These are phyloP conservation scores for Atta cephalotes DNA, from an alignment of 1,140 invertebrate species.

Conservation along the genomic window DNA sequence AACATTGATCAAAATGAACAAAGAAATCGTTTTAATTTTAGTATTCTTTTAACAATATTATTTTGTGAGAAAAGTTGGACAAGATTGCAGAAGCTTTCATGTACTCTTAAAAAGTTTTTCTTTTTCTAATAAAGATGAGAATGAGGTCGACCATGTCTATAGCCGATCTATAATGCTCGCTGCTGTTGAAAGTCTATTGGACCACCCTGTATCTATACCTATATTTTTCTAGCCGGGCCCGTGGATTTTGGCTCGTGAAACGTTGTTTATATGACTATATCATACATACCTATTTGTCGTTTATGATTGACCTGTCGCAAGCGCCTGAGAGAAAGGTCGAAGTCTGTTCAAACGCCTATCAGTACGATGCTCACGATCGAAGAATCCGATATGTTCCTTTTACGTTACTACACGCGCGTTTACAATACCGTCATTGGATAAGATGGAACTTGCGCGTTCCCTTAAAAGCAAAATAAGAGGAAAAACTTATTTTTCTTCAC, in stretches of 20 bases:
- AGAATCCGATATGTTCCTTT: constrained; percentile 5
- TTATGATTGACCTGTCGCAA: constrained; percentile 65
- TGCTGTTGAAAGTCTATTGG: constrained; percentile 55
- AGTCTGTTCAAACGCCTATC: constrained; percentile 47
- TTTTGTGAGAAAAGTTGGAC: not conserved
- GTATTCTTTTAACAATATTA: constrained; percentile 7
- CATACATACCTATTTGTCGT: constrained; percentile 68
- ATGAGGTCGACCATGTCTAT: constrained; percentile 5
- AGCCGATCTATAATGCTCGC: not conserved
- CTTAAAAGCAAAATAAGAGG: not conserved
- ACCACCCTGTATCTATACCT: constrained; percentile 63
- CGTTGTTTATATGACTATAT: constrained; percentile 33
- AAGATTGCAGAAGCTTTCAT: not conserved
- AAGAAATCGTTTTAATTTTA: not conserved
- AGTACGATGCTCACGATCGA: constrained; percentile 34
- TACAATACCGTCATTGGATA: not conserved
- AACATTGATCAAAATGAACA: not conserved
- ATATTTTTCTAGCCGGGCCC: constrained; percentile 74
- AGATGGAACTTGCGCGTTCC: not conserved
- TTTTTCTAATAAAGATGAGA: constrained; percentile 22
- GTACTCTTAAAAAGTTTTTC: not conserved
- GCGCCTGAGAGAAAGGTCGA: constrained; percentile 37
- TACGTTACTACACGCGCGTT: not conserved
- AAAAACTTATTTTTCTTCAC: not conserved
- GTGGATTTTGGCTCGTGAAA: constrained; percentile 38